Conservation (phyloP, 2,797 vertebrate species). For the Peromyscus eremicus region DNA sequence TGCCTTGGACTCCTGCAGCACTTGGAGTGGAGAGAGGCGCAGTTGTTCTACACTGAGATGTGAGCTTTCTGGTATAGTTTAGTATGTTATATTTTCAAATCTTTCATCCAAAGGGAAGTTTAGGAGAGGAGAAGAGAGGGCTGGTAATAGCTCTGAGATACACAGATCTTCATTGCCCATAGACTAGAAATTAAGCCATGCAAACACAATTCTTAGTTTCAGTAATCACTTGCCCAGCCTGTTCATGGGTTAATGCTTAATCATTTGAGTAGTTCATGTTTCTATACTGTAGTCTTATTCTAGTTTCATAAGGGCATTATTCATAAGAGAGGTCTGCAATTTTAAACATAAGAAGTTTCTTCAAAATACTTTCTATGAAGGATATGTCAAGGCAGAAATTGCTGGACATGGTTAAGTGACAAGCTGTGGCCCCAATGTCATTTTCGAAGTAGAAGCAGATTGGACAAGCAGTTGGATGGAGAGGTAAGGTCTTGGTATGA, state of each 20-base stretch:
- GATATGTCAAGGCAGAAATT: background rate
- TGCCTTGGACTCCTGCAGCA: background rate
- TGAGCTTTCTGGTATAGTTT: constrained; percentile 21
- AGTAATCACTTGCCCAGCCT: background rate
- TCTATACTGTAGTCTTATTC: background rate
- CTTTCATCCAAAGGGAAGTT: constrained; percentile 49
- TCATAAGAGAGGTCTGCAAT: constrained; percentile 1
- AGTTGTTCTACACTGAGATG: background rate
- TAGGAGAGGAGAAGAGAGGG: constrained; percentile 21
- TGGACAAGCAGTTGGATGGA: background rate
- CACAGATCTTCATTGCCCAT: background rate
- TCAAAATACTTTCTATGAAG: constrained; percentile 43
- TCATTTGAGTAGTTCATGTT: constrained; percentile 23
- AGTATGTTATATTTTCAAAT: background rate
- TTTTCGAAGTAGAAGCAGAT: background rate
- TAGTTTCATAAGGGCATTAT: background rate
- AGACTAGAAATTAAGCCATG: constrained; percentile 24
- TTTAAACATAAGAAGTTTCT: background rate
- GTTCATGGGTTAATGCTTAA: background rate
- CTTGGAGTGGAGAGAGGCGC: background rate
- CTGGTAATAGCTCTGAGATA: background rate
- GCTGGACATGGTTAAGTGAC: background rate
- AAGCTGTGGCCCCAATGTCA: background rate
- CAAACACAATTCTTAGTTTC: background rate
- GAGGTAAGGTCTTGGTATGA: background rate